Conservation (phyloP, 1,140 invertebrate genomes). For the Thaumetopoea pityocampa region DNA sequence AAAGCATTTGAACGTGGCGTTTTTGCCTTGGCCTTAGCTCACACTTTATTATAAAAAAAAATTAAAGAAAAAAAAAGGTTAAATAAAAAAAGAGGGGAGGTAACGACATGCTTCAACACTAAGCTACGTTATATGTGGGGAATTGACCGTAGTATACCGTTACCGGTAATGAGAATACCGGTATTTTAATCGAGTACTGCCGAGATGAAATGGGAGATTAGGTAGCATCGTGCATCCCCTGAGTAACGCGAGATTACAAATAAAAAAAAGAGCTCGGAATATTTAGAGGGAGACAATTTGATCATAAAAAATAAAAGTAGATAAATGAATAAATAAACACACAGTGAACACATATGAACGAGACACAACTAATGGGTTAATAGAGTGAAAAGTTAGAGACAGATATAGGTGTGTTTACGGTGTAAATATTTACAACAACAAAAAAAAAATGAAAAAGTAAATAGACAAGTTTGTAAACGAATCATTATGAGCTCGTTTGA, state of each 20-base stretch:
- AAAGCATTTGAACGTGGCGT: constrained; percentile 51
- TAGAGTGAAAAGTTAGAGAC: constrained; percentile 49
- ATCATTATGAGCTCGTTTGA: constrained; percentile 23
- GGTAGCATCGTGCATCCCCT: constrained; percentile 74
- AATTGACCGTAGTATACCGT: constrained; percentile 4
- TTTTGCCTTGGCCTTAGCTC: constrained; percentile 31
- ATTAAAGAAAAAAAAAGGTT: constrained; percentile 30
- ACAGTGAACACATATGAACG: constrained; percentile 43
- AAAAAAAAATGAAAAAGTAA: constrained; percentile 25
- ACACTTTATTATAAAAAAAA: constrained; percentile 29
- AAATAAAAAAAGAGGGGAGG: constrained; percentile 45
- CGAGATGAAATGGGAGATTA: constrained; percentile 42
- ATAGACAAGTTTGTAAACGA: constrained; percentile 20
- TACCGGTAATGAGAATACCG: constrained; percentile 11
- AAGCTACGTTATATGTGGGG: constrained; percentile 10
- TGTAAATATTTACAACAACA: constrained; percentile 51
- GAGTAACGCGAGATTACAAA: constrained; percentile 62
- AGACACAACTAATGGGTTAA: constrained; percentile 57
- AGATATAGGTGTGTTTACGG: constrained; percentile 49
- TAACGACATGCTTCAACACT: constrained; percentile 53
- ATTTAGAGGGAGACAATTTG: constrained; percentile 68
- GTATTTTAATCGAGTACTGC: no score
- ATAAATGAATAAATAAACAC: constrained; percentile 41
- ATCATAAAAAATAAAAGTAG: constrained; percentile 36
- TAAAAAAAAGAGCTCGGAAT: constrained; percentile 60